phyloP scores from a whole-genome alignment of 2,113 vertebrate species.

The Leptocoma aspasia region DNA sequence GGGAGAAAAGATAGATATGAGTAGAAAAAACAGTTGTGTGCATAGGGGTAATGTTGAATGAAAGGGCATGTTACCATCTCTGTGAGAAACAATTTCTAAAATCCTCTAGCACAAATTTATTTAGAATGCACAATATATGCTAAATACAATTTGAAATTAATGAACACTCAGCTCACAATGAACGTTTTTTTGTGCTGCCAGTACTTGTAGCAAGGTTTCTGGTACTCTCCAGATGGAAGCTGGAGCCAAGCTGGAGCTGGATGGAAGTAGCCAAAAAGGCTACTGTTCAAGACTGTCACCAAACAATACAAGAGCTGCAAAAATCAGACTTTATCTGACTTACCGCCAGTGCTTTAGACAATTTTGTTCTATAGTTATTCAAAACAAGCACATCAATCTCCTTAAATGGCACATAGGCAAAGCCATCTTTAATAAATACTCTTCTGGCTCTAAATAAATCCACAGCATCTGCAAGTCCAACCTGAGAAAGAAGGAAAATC shows the following conservation, averaged over 20 bases:
- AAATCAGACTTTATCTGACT: constrained; percentile 59
- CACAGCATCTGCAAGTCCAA: constrained; percentile 90
- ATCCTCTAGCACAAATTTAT: neutral
- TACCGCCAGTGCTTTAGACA: constrained; percentile 95
- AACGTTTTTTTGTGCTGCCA: neutral
- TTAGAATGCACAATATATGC: neutral
- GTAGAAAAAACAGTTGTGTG: neutral
- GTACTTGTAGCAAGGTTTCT: neutral
- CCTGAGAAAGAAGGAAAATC: constrained; percentile 63
- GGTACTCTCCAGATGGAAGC: neutral
- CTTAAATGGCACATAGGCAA: constrained; percentile 86
- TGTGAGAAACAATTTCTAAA: neutral
- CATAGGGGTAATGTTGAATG: neutral
- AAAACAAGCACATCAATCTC: constrained; percentile 88
- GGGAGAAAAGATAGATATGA: rapidly evolving
- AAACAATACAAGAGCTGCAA: neutral
- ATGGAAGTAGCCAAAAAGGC: neutral
- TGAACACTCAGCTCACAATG: neutral
- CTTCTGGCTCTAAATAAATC: constrained; percentile 89
- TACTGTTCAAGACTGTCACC: neutral
- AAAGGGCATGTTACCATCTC: neutral
- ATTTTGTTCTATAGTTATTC: constrained; percentile 87
- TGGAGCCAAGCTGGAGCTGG: no score
- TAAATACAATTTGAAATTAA: neutral
- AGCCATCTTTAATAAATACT: constrained; percentile 87